Evolutionary conservation across 1,140 invertebrate genomes (phyloP).

Genomic region (Pentalonia nigronervosa): DNA sequence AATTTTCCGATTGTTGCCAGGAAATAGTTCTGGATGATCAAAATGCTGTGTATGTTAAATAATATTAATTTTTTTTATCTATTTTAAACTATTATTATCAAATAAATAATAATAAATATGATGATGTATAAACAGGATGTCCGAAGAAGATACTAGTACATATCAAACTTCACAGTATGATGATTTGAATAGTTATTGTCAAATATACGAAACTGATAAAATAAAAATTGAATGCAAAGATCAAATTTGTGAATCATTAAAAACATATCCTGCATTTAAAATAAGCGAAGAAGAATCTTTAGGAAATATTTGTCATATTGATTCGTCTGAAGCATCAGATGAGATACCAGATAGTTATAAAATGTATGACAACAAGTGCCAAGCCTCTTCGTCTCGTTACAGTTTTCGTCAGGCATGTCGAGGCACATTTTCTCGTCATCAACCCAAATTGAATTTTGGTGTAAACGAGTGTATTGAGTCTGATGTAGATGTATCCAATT

Average conservation of each 20-base stretch:
- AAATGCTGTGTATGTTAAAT: slow-evolving; percentile 31
- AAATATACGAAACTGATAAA: slow-evolving; percentile 52
- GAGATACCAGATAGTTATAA: slow-evolving; percentile 61
- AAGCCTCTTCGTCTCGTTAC: slow-evolving; percentile 10
- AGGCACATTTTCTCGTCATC: background rate
- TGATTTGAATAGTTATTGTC: slow-evolving; percentile 54
- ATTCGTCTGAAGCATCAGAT: slow-evolving; percentile 81
- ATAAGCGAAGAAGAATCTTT: slow-evolving; percentile 60
- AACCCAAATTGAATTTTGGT: slow-evolving; percentile 36
- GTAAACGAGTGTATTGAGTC: slow-evolving; percentile 49
- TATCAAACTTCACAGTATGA: slow-evolving; percentile 55
- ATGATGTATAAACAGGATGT: slow-evolving; percentile 18
- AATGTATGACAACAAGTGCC: slow-evolving; percentile 39
- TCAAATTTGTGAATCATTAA: slow-evolving; percentile 33
- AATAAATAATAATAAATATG: background rate
- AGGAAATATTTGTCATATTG: slow-evolving; percentile 75
- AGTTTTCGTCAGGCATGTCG: slow-evolving; percentile 47
- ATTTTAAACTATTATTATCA: background rate
- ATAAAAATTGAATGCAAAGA: slow-evolving; percentile 44
- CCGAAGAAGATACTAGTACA: slow-evolving; percentile 53
- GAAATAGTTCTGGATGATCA: slow-evolving; percentile 59
- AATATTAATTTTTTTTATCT: background rate
- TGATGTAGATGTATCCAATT: slow-evolving; percentile 62
- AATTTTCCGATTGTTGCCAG: slow-evolving; percentile 63
- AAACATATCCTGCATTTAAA: slow-evolving; percentile 59